A percentile compares a stretch with the other conserved stretches of the same genome.
These are phyloP conservation scores for Synergus japonicus DNA, from an alignment of 2,888 invertebrate genomes.

Conservation along the genomic window DNA sequence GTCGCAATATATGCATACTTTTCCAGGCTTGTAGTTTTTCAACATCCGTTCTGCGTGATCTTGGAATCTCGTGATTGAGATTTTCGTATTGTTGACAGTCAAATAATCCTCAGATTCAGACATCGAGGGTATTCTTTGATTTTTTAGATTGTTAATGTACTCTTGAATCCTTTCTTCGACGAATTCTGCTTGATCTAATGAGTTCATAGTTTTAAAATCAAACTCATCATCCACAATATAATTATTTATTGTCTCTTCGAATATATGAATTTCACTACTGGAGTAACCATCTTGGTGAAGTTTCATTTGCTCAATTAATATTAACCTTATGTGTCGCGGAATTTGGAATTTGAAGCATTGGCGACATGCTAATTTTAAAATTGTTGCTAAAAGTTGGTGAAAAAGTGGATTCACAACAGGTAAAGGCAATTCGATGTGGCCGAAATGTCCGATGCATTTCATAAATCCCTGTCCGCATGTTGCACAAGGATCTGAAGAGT, in stretches of 20 bases:
- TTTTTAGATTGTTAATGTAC: slow-evolving; percentile 71
- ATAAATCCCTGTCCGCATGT: slow-evolving; percentile 86
- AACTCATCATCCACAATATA: too few species aligned
- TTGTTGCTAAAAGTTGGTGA: slow-evolving; percentile 84
- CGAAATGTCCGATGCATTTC: slow-evolving; percentile 94
- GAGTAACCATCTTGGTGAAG: slow-evolving; percentile 87
- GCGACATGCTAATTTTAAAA: slow-evolving; percentile 85
- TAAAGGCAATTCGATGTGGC: slow-evolving; percentile 93
- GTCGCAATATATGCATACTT: slow-evolving; percentile 81
- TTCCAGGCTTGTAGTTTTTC: slow-evolving; percentile 77
- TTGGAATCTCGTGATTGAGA: slow-evolving; percentile 78
- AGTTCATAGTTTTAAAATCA: too few species aligned
- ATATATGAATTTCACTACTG: slow-evolving; percentile 84
- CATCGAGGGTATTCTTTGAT: slow-evolving; percentile 51
- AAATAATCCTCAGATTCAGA: slow-evolving; percentile 73
- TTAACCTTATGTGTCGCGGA: slow-evolving; percentile 79
- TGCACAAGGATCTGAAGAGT: slow-evolving; percentile 84
- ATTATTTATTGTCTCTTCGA: slow-evolving; percentile 75
- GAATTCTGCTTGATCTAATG: too few species aligned
- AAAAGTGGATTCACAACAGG: slow-evolving; percentile 95
- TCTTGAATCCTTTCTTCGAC: slow-evolving; percentile 78
- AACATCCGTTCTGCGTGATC: slow-evolving; percentile 78
- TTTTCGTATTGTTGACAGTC: slow-evolving; percentile 74
- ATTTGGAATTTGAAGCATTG: slow-evolving; percentile 85
- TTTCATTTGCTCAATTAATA: slow-evolving; percentile 84